phyloP scores from a whole-genome alignment of 2,113 vertebrate genomes.

The Neolamprologus hecqui region DNA sequence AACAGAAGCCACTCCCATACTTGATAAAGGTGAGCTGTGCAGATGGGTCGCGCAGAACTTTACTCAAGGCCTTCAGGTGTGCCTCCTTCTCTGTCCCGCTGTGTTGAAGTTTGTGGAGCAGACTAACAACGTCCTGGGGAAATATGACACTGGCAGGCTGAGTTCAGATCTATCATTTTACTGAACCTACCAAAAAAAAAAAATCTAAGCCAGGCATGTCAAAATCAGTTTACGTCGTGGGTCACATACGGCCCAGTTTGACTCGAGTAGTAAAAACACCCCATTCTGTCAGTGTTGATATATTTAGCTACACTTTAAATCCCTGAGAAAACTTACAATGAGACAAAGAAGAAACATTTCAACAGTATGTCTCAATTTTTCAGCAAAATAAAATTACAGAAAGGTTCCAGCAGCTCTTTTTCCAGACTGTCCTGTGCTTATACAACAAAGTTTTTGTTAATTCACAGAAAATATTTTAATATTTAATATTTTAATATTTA shows the following conservation, averaged over 20 bases:
- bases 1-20: conserved; percentile 51
- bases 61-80: conserved; percentile 69
- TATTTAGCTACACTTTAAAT: neutral
- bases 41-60: conserved; percentile 73
- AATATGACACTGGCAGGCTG: neutral
- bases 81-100: conserved; percentile 68
- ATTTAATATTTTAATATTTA: too few species aligned
- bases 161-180: neutral
- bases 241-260: neutral
- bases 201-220: neutral
- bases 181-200: neutral
- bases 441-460: neutral
- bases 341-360: neutral
- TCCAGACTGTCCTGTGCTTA: neutral
- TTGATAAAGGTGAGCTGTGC: conserved; percentile 81
- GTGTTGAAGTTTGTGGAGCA: conserved; percentile 72
- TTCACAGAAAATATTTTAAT: neutral
- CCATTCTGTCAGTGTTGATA: neutral
- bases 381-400: neutral
- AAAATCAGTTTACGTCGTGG: neutral
- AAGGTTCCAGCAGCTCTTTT: neutral
- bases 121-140: conserved; percentile 65
- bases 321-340: neutral
- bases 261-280: rapidly evolving
- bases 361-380: neutral